phyloP scores from a whole-genome alignment of 2,113 vertebrate genomes.

The Ictalurus punctatus region DNA sequence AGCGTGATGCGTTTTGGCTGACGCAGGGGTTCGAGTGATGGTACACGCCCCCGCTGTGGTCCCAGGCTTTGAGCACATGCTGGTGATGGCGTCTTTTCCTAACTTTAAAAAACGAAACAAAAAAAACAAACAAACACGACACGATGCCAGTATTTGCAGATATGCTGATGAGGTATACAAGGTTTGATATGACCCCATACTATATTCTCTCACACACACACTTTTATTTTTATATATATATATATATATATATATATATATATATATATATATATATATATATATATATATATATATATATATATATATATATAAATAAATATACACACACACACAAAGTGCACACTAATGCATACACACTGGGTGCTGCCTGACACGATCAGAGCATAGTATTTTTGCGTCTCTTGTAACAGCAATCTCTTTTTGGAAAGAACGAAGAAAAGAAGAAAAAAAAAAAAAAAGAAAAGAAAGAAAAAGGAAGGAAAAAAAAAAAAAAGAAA shows the following conservation, averaged over 20 bases:
- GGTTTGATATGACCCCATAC: conserved; percentile 73
- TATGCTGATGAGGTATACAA: conserved; percentile 79
- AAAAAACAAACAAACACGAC: conserved; percentile 23
- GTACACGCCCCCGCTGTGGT: conserved; percentile 69
- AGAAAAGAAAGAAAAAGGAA: not conserved
- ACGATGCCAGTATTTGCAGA: conserved; percentile 77
- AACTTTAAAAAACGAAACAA: conserved; percentile 40
- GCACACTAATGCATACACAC: conserved; percentile 34
- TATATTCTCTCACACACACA: conserved; percentile 40
- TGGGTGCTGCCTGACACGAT: conserved; percentile 43
- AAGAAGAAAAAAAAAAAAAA: not conserved
- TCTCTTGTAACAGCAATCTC: conserved; percentile 45
- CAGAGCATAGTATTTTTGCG: conserved; percentile 44
- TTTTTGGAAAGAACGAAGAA: not conserved
- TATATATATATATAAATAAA: too few species aligned
- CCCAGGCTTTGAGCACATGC: conserved; percentile 68
- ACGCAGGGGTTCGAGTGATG: conserved; percentile 62
- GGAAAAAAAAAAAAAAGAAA: not conserved
- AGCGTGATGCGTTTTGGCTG: conserved; percentile 54
- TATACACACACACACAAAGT: not conserved
- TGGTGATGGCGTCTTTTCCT: conserved; percentile 74
- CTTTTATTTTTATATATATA: not conserved
- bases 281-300: not conserved
- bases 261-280: not conserved
- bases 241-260: not conserved